phyloP scores from a whole-genome alignment of 2,797 vertebrate species.

The Pyrocephalus nanus region DNA sequence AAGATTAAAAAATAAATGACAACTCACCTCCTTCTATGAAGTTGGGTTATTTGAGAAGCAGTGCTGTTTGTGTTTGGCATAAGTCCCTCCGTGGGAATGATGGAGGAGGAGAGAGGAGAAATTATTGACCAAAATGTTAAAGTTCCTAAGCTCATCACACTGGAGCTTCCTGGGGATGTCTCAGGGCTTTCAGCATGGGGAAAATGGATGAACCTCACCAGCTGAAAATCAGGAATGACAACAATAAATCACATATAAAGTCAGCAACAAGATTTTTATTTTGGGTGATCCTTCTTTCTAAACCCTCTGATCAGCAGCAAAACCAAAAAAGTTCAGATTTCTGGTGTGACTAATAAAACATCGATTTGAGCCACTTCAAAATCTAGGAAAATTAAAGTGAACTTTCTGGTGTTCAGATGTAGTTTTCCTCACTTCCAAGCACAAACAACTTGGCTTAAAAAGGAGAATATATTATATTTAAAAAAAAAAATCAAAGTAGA shows the following conservation, averaged over 20 bases:
- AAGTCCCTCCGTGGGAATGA: neutral
- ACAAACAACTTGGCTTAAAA: neutral
- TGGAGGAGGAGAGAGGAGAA: neutral
- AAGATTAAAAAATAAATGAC: slow-evolving; percentile 17
- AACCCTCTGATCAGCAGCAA: neutral
- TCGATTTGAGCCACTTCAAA: neutral
- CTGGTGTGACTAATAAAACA: neutral
- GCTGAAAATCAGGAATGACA: neutral
- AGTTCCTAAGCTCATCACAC: neutral
- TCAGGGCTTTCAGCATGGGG: neutral
- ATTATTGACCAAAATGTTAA: neutral
- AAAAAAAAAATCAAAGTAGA: neutral
- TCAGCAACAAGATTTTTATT: neutral
- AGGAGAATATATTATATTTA: neutral
- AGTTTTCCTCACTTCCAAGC: neutral
- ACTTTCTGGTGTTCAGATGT: neutral
- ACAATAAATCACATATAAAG: neutral
- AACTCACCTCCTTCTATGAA: neutral
- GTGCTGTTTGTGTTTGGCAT: neutral
- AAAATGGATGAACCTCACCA: neutral
- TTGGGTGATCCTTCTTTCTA: neutral
- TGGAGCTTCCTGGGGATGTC: neutral
- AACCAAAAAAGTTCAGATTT: neutral
- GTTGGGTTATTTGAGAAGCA: slow-evolving; percentile 13
- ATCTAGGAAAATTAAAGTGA: neutral